Conservation (phyloP, 2,797 vertebrate genomes). For the Glossophaga mutica region DNA sequence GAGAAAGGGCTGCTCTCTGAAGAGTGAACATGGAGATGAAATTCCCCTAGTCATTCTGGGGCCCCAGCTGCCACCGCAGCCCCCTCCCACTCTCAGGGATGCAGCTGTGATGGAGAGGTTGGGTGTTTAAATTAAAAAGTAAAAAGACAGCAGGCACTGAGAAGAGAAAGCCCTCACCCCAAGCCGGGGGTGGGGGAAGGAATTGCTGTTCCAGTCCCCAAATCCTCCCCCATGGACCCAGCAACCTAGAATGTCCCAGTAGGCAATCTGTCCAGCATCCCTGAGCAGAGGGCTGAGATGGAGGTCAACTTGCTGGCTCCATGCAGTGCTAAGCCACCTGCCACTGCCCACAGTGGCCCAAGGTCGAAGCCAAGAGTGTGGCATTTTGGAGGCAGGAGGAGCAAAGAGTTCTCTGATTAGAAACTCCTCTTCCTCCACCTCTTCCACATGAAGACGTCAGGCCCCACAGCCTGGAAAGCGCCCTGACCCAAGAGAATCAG, state of each 20-base stretch:
- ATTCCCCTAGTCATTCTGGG: background rate
- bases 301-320: slow-evolving; percentile 44
- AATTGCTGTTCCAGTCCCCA: background rate
- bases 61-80: background rate
- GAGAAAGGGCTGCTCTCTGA: slow-evolving; percentile 61
- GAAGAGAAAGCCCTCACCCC: slow-evolving; percentile 64
- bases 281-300: slow-evolving; percentile 60
- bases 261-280: slow-evolving; percentile 49
- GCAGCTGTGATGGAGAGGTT: slow-evolving; percentile 50
- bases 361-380: slow-evolving; percentile 2
- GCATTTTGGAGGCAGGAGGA: slow-evolving; percentile 50
- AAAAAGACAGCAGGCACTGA: slow-evolving; percentile 81
- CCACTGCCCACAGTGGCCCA: slow-evolving; percentile 6
- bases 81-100: slow-evolving; percentile 38
- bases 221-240: slow-evolving; percentile 37
- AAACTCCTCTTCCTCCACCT: slow-evolving; percentile 38
- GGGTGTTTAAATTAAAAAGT: slow-evolving; percentile 78
- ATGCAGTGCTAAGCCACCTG: slow-evolving; percentile 50
- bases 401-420: slow-evolving; percentile 40
- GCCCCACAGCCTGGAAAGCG: slow-evolving; percentile 19
- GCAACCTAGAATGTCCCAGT: slow-evolving; percentile 40
- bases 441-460: slow-evolving; percentile 41
- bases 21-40: slow-evolving; percentile 31
- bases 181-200: background rate
- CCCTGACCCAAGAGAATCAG: background rate